A percentile compares a stretch with the other conserved stretches of the same genome.
phyloP scores from a whole-genome alignment of 2,888 invertebrate genomes.

The Phorcus lineatus region DNA sequence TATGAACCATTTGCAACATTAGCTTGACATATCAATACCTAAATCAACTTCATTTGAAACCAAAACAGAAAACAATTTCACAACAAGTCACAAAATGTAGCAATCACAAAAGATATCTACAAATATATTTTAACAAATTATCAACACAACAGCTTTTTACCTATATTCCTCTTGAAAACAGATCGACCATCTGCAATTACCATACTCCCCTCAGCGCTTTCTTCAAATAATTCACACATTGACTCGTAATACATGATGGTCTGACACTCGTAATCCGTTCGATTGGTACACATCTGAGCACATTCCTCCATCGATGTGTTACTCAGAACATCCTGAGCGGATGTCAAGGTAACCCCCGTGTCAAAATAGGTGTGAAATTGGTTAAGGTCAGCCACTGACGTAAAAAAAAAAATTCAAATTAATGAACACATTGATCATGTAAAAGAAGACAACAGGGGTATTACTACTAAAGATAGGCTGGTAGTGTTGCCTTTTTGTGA shows the following conservation, averaged over 20 bases:
- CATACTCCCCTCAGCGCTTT: background rate
- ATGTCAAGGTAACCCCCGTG: background rate
- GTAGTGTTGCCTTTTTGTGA: no score
- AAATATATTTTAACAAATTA: background rate
- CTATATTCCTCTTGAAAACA: slow-evolving; percentile 7
- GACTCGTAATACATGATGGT: background rate
- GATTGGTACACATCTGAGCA: background rate
- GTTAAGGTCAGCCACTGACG: background rate
- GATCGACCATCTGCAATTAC: background rate
- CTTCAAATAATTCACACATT: background rate
- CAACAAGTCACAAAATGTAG: background rate
- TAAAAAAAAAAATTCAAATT: background rate
- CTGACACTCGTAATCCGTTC: background rate
- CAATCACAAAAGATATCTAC: background rate
- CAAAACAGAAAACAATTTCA: no score
- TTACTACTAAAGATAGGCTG: no score
- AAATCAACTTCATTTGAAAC: no score
- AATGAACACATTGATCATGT: background rate
- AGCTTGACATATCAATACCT: no score
- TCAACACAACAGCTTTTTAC: background rate
- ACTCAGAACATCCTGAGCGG: background rate
- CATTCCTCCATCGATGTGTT: slow-evolving; percentile 3
- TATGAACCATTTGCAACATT: no score
- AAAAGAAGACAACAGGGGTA: background rate
- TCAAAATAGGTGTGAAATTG: background rate